phyloP scores from a whole-genome alignment of 2,797 vertebrate species.

The Manis javanica region DNA sequence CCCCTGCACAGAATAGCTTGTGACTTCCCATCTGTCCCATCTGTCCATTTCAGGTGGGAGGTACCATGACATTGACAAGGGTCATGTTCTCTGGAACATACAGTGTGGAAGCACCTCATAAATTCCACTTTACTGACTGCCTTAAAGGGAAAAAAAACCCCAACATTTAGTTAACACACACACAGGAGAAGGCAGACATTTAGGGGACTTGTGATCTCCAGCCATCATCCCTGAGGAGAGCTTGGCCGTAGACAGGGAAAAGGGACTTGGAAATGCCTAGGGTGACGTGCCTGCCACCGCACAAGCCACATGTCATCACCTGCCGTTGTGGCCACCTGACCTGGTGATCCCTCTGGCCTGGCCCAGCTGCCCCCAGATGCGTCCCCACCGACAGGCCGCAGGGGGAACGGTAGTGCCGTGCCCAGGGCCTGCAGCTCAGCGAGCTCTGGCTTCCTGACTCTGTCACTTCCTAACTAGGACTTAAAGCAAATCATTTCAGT shows the following conservation, averaged over 20 bases:
- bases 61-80: not conserved
- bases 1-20: not conserved
- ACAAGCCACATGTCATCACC: accelerated
- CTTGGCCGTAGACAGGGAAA: not conserved
- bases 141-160: not conserved
- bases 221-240: not conserved
- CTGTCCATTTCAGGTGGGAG: not conserved
- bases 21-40: not conserved
- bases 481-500: not conserved
- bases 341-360: not conserved
- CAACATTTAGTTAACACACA: not conserved
- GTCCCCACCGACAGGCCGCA: accelerated
- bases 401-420: not conserved
- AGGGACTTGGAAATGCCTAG: not conserved
- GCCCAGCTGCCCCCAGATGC: not conserved
- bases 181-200: not conserved
- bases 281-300: accelerated
- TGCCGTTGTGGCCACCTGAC: not conserved
- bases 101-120: not conserved
- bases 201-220: not conserved
- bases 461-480: not conserved
- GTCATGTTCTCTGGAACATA: not conserved
- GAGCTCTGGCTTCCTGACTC: not conserved
- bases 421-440: no score
- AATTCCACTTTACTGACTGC: not conserved